phyloP scores from a whole-genome alignment of 2,888 invertebrate species.

The Callyntrura sp. region DNA sequence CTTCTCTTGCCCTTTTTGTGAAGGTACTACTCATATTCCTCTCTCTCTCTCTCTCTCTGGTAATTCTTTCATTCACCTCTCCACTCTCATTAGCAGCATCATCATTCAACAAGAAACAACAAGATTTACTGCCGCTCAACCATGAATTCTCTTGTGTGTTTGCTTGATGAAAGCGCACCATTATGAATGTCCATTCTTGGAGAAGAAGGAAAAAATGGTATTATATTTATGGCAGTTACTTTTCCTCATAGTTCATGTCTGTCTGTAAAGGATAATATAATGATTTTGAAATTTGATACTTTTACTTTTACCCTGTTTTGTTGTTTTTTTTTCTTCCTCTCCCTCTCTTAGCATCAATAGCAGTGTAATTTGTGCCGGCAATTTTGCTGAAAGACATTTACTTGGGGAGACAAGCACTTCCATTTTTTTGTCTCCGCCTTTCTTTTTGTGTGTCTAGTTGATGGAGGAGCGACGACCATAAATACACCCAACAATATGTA shows the following conservation, averaged over 20 bases:
- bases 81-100: slow-evolving; percentile 21
- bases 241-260: too few species aligned
- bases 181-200: slow-evolving; percentile 54
- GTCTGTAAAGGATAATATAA: background rate
- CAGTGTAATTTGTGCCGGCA: background rate
- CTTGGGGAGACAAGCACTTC: background rate
- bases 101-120: background rate
- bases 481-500: background rate
- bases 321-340: background rate
- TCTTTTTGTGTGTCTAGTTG: background rate
- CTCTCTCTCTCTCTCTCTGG: too few species aligned
- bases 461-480: background rate
- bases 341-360: background rate
- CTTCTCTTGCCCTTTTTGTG: too few species aligned
- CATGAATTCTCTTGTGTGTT: background rate
- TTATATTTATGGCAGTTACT: background rate
- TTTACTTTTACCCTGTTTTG: slow-evolving; percentile 36
- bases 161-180: too few species aligned
- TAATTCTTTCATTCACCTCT: background rate
- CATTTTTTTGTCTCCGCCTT: slow-evolving; percentile 8
- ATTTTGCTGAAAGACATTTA: background rate
- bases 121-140: slow-evolving; percentile 41
- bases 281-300: slow-evolving; percentile 62
- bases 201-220: slow-evolving; percentile 26
- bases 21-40: too few species aligned